These are phyloP conservation scores for Caprella mutica DNA, from an alignment of 2,888 invertebrate genomes.

Conservation along the genomic window DNA sequence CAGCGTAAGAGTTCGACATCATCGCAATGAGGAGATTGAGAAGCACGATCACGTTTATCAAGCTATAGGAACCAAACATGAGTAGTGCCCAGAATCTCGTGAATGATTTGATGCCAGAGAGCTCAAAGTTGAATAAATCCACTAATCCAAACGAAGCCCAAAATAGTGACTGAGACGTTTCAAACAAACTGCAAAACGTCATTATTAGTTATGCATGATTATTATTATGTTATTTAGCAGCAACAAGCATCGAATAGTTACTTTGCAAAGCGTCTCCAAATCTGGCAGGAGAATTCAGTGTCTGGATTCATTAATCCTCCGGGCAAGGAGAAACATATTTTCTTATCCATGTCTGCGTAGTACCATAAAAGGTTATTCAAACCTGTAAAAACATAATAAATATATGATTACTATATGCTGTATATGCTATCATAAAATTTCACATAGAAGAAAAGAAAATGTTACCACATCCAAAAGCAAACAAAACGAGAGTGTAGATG, in stretches of 20 bases:
- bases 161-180: slow-evolving; percentile 86
- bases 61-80: slow-evolving; percentile 92
- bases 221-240: background rate
- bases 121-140: slow-evolving; percentile 73
- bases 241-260: slow-evolving; percentile 41
- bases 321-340: slow-evolving; percentile 62
- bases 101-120: slow-evolving; percentile 74
- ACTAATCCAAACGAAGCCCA: slow-evolving; percentile 94
- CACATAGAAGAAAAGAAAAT: background rate
- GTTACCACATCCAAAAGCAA: slow-evolving; percentile 42
- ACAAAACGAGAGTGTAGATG: slow-evolving; percentile 42
- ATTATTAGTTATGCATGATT: background rate
- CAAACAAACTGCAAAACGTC: slow-evolving; percentile 59
- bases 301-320: slow-evolving; percentile 51
- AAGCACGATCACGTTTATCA: slow-evolving; percentile 86
- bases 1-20: slow-evolving; percentile 94
- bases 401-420: background rate
- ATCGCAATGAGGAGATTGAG: slow-evolving; percentile 90
- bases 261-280: slow-evolving; percentile 78
- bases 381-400: slow-evolving; percentile 11
- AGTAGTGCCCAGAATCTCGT: slow-evolving; percentile 89
- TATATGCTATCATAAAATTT: background rate
- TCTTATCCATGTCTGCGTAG: slow-evolving; percentile 75
- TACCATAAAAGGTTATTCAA: slow-evolving; percentile 60
- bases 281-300: slow-evolving; percentile 63